A percentile compares a stretch with the other conserved stretches of the same genome.
These are phyloP conservation scores for Isoperla grammatica DNA, from an alignment of 2,888 invertebrate species.

Conservation along the genomic window DNA sequence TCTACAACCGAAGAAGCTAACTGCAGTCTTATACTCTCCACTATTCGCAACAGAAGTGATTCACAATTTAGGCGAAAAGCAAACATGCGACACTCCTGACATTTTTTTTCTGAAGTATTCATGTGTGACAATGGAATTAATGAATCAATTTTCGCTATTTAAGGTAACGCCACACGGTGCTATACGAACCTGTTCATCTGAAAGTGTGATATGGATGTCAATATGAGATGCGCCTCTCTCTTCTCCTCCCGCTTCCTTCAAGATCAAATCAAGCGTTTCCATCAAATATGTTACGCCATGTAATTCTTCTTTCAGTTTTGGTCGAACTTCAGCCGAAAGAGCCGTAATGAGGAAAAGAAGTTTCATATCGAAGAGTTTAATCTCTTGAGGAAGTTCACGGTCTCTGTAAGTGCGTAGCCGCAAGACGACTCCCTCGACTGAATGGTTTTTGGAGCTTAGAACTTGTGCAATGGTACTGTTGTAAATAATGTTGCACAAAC, in stretches of 20 bases:
- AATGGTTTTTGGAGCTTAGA: conserved; percentile 55
- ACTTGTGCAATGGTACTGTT: conserved; percentile 61
- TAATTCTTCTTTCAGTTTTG: conserved; percentile 59
- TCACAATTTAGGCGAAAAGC: too few species aligned
- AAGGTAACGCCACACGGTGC: too few species aligned
- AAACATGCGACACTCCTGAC: too few species aligned
- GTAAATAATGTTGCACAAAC: conserved; percentile 82
- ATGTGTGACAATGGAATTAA: too few species aligned
- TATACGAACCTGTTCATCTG: conserved; percentile 7
- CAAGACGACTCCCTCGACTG: conserved; percentile 65
- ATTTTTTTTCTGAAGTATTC: too few species aligned
- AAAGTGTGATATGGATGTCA: conserved; percentile 22
- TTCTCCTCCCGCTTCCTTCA: conserved; percentile 43
- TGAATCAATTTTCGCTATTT: too few species aligned
- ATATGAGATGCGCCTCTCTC: conserved; percentile 22
- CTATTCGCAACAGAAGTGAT: too few species aligned
- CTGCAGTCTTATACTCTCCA: too few species aligned
- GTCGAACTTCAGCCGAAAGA: conserved; percentile 62
- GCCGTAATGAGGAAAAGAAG: conserved; percentile 85
- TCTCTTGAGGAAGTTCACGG: conserved; percentile 57
- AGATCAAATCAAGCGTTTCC: conserved; percentile 59
- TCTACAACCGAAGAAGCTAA: too few species aligned
- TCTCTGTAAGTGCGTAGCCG: conserved; percentile 64
- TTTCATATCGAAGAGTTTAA: conserved; percentile 83
- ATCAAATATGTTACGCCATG: conserved; percentile 64